phyloP scores from a whole-genome alignment of 2,888 invertebrate genomes.

The Diabrotica balteata region DNA sequence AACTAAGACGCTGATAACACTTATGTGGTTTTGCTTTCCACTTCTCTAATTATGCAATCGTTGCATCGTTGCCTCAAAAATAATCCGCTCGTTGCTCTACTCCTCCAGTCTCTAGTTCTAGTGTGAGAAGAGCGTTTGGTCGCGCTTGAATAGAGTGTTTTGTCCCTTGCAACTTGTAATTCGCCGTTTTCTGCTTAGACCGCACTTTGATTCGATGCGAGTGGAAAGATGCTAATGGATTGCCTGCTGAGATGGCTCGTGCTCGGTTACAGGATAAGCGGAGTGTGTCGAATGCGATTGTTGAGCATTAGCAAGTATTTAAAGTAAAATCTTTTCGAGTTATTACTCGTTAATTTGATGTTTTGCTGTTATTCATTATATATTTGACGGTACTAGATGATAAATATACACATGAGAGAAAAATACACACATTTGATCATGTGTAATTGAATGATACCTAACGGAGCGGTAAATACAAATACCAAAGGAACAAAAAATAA shows the following conservation, averaged over 20 bases:
- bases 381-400: too few species aligned
- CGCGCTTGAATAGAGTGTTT: constrained; percentile 23
- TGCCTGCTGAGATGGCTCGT: constrained; percentile 27
- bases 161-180: constrained; percentile 43
- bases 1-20: constrained; percentile 20
- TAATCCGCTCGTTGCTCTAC: neutral
- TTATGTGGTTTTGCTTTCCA: constrained; percentile 26
- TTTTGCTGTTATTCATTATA: too few species aligned
- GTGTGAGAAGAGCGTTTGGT: constrained; percentile 4
- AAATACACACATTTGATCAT: too few species aligned
- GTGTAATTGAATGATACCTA: too few species aligned
- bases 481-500: too few species aligned
- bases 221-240: constrained; percentile 47
- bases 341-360: too few species aligned
- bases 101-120: constrained; percentile 7
- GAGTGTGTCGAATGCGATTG: too few species aligned
- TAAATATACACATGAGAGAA: too few species aligned
- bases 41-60: constrained; percentile 29
- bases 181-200: constrained; percentile 45
- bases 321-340: too few species aligned
- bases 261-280: neutral
- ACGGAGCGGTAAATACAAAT: too few species aligned
- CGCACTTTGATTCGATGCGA: constrained; percentile 44
- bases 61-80: constrained; percentile 35
- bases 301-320: too few species aligned